Conservation (phyloP, 1,140 invertebrate genomes). For the Drosophila nebulosa region DNA sequence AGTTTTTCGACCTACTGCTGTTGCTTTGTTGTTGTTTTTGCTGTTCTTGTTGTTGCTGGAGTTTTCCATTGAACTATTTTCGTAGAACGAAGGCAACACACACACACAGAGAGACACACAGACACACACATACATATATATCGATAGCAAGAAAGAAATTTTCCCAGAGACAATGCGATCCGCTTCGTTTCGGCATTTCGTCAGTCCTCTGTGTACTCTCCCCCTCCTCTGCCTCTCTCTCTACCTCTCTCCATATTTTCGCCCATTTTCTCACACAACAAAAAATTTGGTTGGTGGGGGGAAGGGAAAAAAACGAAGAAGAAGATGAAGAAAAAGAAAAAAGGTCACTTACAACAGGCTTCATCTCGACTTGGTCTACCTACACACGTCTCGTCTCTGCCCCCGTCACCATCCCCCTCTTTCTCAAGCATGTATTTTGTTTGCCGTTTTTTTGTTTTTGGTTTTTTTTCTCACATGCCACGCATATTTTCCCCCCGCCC, state of each 20-base stretch:
- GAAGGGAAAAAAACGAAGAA: background rate
- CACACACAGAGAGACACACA: background rate
- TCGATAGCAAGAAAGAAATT: slow-evolving; percentile 53
- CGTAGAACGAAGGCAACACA: slow-evolving; percentile 33
- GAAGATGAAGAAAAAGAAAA: slow-evolving; percentile 32
- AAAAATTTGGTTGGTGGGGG: slow-evolving; percentile 3
- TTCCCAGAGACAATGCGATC: slow-evolving; percentile 57
- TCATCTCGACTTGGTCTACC: slow-evolving; percentile 36
- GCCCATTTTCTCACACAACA: slow-evolving; percentile 45
- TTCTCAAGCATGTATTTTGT: slow-evolving; percentile 43
- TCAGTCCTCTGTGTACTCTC: background rate
- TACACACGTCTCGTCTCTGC: slow-evolving; percentile 5
- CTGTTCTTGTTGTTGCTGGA: slow-evolving; percentile 35
- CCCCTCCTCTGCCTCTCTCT: background rate
- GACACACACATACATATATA: background rate
- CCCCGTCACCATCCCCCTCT: slow-evolving; percentile 19
- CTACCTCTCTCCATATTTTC: slow-evolving; percentile 47
- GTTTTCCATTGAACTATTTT: slow-evolving; percentile 76
- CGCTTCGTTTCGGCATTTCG: slow-evolving; percentile 46
- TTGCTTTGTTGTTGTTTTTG: slow-evolving; percentile 48
- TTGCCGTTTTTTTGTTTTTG: slow-evolving; percentile 37
- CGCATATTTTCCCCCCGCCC: slow-evolving; percentile 46
- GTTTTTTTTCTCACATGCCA: slow-evolving; percentile 71
- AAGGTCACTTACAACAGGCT: slow-evolving; percentile 61
- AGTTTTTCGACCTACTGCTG: slow-evolving; percentile 62